Conservation (phyloP, 2,113 vertebrate genomes). For the Nyctereutes procyonoides region DNA sequence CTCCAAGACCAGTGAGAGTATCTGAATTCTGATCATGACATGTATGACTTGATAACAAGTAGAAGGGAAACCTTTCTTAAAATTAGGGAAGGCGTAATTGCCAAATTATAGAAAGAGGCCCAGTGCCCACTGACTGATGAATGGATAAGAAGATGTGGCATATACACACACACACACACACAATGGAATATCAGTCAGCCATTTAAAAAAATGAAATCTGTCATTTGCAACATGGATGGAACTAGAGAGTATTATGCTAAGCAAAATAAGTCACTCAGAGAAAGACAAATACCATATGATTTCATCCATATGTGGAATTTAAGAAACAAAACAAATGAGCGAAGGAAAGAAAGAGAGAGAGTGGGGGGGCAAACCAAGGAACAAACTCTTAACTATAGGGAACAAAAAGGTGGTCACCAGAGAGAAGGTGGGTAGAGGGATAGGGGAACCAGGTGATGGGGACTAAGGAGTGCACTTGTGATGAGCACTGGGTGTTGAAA, state of each 20-base stretch:
- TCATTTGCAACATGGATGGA: not conserved
- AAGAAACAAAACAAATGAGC: not conserved
- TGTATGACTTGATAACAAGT: not conserved
- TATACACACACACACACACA: too few species aligned
- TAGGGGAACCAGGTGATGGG: not conserved
- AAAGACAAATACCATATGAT: not conserved
- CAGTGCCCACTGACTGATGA: not conserved
- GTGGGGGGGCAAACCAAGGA: not conserved
- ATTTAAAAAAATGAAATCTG: not conserved
- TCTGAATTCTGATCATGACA: not conserved
- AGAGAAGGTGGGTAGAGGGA: not conserved
- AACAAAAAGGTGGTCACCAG: not conserved
- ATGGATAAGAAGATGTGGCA: not conserved
- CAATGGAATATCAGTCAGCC: not conserved
- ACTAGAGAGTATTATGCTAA: not conserved
- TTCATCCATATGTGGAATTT: not conserved
- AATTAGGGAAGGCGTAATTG: not conserved
- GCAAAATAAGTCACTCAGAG: not conserved
- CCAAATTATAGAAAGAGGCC: not conserved
- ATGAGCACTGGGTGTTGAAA: not conserved
- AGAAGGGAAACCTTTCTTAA: not conserved
- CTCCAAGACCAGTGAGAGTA: not conserved
- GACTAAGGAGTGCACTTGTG: not conserved
- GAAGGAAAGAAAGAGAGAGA: not conserved
- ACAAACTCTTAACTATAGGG: not conserved